Evolutionary conservation across 2,888 invertebrate species (phyloP).

Genomic region (Drosophila greeni): DNA sequence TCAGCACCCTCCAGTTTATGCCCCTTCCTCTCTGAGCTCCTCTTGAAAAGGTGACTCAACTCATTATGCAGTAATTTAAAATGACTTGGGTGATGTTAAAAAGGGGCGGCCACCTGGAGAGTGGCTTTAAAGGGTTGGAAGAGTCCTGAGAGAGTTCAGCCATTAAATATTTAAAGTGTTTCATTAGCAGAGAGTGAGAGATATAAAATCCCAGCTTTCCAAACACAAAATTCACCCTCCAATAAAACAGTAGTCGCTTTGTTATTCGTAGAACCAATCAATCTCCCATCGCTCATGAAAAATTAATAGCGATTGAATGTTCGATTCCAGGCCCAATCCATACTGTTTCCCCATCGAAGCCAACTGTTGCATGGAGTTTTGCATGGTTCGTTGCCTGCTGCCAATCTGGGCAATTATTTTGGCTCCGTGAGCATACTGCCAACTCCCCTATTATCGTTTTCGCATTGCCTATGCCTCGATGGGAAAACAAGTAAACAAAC

Average conservation of each 20-base stretch:
- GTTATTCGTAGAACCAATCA: conserved; percentile 7
- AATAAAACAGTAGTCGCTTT: conserved; percentile 2
- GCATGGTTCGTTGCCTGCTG: conserved; percentile 17
- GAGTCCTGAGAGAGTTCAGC: conserved; percentile 20
- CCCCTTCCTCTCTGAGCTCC: not conserved
- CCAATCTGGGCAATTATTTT: conserved; percentile 36
- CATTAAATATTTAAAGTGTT: conserved; percentile 23
- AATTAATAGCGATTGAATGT: conserved; percentile 4
- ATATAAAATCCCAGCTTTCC: not conserved
- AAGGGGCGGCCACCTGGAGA: conserved; percentile 1
- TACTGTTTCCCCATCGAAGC: not conserved
- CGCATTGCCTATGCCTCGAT: conserved; percentile 58
- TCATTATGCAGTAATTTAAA: conserved; percentile 64
- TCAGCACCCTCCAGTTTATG: conserved; percentile 19
- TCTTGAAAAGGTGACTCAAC: conserved; percentile 33
- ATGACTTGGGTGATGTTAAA: conserved; percentile 48
- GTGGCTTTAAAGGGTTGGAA: conserved; percentile 32
- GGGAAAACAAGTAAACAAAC: conserved; percentile 59
- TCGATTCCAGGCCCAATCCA: not conserved
- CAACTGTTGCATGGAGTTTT: conserved; percentile 28
- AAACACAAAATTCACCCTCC: not conserved
- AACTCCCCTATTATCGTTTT: conserved; percentile 32
- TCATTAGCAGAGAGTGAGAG: conserved; percentile 10
- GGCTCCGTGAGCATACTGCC: not conserved
- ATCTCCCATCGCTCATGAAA: conserved; percentile 11